phyloP scores from a whole-genome alignment of 2,888 invertebrate species.

The Hermodice carunculata region DNA sequence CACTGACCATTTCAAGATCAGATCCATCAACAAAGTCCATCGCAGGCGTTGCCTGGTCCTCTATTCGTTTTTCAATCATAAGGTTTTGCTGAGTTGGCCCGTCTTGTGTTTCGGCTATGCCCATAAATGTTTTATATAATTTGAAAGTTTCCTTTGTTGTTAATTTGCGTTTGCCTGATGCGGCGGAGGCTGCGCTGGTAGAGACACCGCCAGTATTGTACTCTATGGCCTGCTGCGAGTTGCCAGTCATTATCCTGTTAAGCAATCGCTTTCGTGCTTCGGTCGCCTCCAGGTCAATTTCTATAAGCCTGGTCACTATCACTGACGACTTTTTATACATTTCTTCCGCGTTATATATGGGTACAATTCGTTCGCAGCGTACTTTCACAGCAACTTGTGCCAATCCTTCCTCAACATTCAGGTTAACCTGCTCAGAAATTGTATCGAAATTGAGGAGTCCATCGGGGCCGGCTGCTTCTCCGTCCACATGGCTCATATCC shows the following conservation, averaged over 20 bases:
- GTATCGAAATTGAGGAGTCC: slow-evolving; percentile 46
- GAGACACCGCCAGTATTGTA: not conserved
- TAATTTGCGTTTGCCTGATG: slow-evolving; percentile 39
- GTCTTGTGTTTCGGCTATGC: slow-evolving; percentile 61
- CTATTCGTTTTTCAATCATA: slow-evolving; percentile 14
- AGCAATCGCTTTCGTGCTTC: slow-evolving; percentile 62
- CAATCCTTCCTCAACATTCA: slow-evolving; percentile 38
- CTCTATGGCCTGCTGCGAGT: not conserved
- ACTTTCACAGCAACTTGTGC: slow-evolving; percentile 55
- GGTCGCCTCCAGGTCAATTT: slow-evolving; percentile 66
- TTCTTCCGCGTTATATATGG: slow-evolving; percentile 63
- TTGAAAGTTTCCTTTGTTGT: slow-evolving; percentile 63
- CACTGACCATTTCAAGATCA: slow-evolving; percentile 3
- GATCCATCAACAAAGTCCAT: slow-evolving; percentile 12
- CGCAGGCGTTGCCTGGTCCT: slow-evolving; percentile 11
- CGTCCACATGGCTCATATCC: slow-evolving; percentile 28
- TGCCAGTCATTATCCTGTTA: slow-evolving; percentile 51
- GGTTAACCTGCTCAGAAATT: slow-evolving; percentile 47
- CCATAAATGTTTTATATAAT: slow-evolving; percentile 64
- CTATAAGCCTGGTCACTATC: slow-evolving; percentile 65
- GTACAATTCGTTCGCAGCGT: slow-evolving; percentile 64
- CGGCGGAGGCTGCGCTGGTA: not conserved
- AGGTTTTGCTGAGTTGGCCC: slow-evolving; percentile 7
- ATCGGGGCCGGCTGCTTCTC: slow-evolving; percentile 14
- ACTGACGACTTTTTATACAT: slow-evolving; percentile 67